Percentiles rank a stretch among this genome's conserved stretches.
phyloP scores from a whole-genome alignment of 2,113 vertebrate genomes.

The Sturnira hondurensis region DNA sequence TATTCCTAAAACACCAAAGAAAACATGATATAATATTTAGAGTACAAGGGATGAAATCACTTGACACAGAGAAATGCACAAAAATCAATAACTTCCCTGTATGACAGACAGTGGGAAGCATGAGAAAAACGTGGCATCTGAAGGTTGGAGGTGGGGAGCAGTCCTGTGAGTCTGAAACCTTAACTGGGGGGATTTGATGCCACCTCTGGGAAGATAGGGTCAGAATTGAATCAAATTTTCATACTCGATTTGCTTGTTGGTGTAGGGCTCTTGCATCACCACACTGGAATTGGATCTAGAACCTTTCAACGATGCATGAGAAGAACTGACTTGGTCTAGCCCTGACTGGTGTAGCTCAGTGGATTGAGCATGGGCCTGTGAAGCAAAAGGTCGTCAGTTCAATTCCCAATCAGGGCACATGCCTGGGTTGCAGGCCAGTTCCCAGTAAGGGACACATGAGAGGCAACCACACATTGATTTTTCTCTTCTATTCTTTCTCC shows the following conservation, averaged over 20 bases:
- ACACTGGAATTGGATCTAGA: neutral
- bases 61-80: neutral
- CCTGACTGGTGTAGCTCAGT: no score
- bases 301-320: neutral
- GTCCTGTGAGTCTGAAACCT: neutral
- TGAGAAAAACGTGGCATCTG: neutral
- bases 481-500: no score
- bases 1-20: neutral
- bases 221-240: neutral
- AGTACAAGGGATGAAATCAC: neutral
- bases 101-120: neutral
- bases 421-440: no score
- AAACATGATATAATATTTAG: neutral
- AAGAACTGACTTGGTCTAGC: neutral
- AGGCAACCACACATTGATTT: no score
- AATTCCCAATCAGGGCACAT: no score
- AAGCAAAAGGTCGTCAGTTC: no score
- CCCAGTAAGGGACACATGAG: no score
- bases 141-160: neutral
- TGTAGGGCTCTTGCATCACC: neutral
- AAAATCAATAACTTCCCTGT: neutral
- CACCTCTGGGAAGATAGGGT: neutral
- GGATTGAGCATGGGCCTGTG: no score
- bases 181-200: neutral
- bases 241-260: neutral